phyloP scores from a whole-genome alignment of 2,888 invertebrate genomes.

The Allacma fusca region DNA sequence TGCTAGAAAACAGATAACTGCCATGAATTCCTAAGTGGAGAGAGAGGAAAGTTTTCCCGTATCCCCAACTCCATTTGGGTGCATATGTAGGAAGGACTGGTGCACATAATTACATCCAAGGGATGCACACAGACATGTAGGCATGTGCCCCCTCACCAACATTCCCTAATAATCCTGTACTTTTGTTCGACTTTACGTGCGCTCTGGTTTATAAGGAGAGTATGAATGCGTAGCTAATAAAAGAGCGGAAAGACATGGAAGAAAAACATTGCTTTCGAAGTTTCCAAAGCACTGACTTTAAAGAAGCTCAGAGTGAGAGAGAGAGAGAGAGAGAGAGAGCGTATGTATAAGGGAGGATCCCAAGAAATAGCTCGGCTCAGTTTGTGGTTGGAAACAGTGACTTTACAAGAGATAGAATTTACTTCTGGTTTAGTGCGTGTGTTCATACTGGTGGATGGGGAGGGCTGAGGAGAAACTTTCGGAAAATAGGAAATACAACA shows the following conservation, averaged over 20 bases:
- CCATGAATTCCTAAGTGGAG: constrained; percentile 27
- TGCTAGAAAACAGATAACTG: constrained; percentile 33
- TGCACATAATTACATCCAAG: too few species aligned
- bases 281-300: background rate
- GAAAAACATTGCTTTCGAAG: background rate
- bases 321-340: too few species aligned
- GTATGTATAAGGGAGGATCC: background rate
- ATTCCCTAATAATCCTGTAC: too few species aligned
- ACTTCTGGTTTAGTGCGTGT: background rate
- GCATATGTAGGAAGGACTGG: too few species aligned
- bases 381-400: background rate
- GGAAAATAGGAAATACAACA: constrained; percentile 29
- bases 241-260: constrained; percentile 12
- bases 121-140: too few species aligned
- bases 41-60: background rate
- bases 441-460: background rate
- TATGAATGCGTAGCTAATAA: background rate
- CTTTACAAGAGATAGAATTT: background rate
- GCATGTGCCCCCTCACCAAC: too few species aligned
- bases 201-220: background rate
- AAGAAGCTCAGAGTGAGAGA: too few species aligned
- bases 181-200: too few species aligned
- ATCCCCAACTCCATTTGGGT: background rate
- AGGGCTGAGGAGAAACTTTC: constrained; percentile 17
- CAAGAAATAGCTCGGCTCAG: background rate